phyloP scores from a whole-genome alignment of 92 coral and sea anemone species.

The Heliopora coerulea region DNA sequence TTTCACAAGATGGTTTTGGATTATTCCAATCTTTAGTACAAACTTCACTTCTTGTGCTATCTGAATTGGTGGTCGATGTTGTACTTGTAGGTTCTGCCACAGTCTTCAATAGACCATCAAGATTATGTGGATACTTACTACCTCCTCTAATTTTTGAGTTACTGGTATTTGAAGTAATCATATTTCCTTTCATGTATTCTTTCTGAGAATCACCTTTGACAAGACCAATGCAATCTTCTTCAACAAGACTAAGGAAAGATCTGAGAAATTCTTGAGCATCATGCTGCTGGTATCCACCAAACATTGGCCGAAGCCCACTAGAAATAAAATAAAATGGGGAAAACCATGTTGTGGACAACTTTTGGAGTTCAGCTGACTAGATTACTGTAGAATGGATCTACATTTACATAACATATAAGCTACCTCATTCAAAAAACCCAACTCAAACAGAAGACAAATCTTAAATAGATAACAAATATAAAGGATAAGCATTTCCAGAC shows the following conservation, averaged over 20 bases:
- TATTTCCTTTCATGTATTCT: not conserved
- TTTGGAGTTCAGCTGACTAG: too few species aligned
- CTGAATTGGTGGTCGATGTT: not conserved
- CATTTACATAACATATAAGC: too few species aligned
- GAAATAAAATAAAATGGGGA: too few species aligned
- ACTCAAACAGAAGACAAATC: too few species aligned
- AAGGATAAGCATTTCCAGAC: too few species aligned
- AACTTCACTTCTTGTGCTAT: not conserved
- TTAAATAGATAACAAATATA: too few species aligned
- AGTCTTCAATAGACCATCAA: not conserved
- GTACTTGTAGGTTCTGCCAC: not conserved
- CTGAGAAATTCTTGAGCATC: conserved; percentile 97
- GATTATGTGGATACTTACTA: conserved; percentile 12
- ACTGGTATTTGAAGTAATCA: not conserved
- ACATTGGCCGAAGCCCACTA: conserved; percentile 73
- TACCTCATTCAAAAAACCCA: too few species aligned
- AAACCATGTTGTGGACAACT: too few species aligned
- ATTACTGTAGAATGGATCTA: too few species aligned
- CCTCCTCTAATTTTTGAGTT: conserved; percentile 35
- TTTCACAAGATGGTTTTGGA: not conserved
- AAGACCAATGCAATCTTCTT: conserved; percentile 70
- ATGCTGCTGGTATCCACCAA: conserved; percentile 84
- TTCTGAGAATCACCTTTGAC: conserved; percentile 39
- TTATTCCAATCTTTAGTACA: conserved; percentile 1
- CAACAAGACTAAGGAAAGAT: conserved; percentile 46